phyloP scores from a whole-genome alignment of 2,888 invertebrate species.

The Schizotus pectinicornis region DNA sequence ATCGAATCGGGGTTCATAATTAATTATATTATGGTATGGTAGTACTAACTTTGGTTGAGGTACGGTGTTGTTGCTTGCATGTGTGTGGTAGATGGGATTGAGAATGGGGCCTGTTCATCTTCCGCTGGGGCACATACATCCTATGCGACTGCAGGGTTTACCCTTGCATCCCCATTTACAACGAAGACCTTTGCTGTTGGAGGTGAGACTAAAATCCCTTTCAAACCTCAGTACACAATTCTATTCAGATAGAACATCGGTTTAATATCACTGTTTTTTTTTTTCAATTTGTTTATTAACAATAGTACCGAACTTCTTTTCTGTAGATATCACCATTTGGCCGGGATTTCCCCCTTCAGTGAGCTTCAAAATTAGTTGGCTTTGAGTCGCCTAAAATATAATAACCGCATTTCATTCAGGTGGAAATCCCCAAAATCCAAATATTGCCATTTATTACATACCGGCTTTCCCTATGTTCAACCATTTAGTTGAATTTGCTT shows the following conservation, averaged over 20 bases:
- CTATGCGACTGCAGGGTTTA: constrained; percentile 61
- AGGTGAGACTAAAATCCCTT: constrained; percentile 68
- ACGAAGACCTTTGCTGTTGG: constrained; percentile 82
- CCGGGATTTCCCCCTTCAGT: background rate
- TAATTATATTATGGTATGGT: constrained; percentile 23
- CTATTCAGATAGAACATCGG: constrained; percentile 3
- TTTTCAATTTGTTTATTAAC: background rate
- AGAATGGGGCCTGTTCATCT: constrained; percentile 59
- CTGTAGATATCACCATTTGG: background rate
- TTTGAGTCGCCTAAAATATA: constrained; percentile 4
- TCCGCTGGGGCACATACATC: constrained; percentile 56
- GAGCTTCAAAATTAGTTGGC: background rate
- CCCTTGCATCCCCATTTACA: constrained; percentile 52
- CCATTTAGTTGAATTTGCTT: too few relatives aligned
- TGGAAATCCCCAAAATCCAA: too few relatives aligned
- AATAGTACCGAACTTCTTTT: constrained; percentile 4
- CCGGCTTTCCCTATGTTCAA: too few relatives aligned
- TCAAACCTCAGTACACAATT: constrained; percentile 21
- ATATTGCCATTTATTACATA: too few relatives aligned
- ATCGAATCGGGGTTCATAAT: constrained; percentile 1
- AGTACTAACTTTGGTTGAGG: constrained; percentile 55
- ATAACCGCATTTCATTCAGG: too few relatives aligned
- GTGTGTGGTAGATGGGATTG: constrained; percentile 61
- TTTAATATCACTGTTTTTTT: constrained; percentile 3
- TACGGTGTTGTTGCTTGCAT: constrained; percentile 59